Percentiles rank a stretch among this genome's conserved stretches.
Conservation (phyloP, 2,797 vertebrate genomes). For the Enteromius argenteus region DNA sequence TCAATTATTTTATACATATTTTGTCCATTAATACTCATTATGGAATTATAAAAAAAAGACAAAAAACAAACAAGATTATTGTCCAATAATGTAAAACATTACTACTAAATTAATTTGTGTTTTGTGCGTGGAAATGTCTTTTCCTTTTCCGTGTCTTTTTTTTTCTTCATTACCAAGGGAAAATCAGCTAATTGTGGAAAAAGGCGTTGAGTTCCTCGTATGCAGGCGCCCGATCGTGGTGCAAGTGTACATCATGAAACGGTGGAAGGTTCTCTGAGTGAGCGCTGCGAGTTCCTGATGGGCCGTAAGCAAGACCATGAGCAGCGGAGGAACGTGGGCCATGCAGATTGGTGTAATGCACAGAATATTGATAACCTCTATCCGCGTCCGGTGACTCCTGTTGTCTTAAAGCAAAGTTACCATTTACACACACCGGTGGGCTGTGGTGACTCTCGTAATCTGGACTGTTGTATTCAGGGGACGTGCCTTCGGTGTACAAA, state of each 20-base stretch:
- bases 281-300: conserved; percentile 85
- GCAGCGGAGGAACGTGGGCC: conserved; percentile 81
- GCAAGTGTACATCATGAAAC: conserved; percentile 91
- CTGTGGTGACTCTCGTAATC: conserved; percentile 94
- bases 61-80: not conserved
- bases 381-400: conserved; percentile 89
- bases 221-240: conserved; percentile 90
- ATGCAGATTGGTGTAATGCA: conserved; percentile 93
- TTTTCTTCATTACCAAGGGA: not conserved
- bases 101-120: not conserved
- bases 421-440: conserved; percentile 91
- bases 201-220: conserved; percentile 98
- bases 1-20: conserved; percentile 7
- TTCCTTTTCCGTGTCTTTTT: not conserved
- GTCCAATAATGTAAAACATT: not conserved
- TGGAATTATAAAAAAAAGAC: not conserved
- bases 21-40: conserved; percentile 23
- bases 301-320: conserved; percentile 86
- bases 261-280: conserved; percentile 93
- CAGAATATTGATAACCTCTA: conserved; percentile 97
- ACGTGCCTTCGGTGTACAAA: conserved; percentile 86
- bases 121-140: not conserved
- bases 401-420: conserved; percentile 89
- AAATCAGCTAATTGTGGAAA: conserved; percentile 89
- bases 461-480: conserved; percentile 93